phyloP scores from a whole-genome alignment of 2,888 invertebrate genomes.

The Branchipolynoe longqiensis region DNA sequence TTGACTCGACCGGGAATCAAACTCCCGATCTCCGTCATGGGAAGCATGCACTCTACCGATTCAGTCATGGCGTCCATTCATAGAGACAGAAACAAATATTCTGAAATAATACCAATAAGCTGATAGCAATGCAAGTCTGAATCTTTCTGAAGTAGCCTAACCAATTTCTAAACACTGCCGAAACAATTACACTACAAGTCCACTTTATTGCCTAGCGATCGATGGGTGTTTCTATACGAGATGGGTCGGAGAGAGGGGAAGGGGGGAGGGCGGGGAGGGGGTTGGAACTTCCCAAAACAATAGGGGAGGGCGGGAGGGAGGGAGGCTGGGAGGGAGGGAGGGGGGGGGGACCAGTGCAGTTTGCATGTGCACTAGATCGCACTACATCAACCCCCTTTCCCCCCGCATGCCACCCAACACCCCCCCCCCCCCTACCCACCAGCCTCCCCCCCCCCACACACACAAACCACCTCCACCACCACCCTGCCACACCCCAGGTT shows the following conservation, averaged over 20 bases:
- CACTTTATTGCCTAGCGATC: conserved; percentile 16
- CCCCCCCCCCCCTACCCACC: neutral
- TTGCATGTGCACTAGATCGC: neutral
- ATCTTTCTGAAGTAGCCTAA: too few relatives aligned
- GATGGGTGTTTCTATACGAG: too few relatives aligned
- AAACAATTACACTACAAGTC: conserved; percentile 8
- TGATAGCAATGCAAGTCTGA: too few relatives aligned
- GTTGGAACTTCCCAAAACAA: conserved; percentile 17
- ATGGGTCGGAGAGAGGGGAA: too few relatives aligned
- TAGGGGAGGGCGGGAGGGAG: neutral
- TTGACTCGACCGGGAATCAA: too few relatives aligned
- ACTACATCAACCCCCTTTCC: neutral
- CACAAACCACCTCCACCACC: neutral
- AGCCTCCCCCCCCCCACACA: conserved; percentile 4
- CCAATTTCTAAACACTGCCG: conserved; percentile 12
- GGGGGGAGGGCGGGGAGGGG: neutral
- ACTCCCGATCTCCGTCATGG: too few relatives aligned
- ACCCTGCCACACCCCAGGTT: conserved; percentile 28
- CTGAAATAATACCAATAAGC: too few relatives aligned
- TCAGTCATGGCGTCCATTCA: too few relatives aligned
- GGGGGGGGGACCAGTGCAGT: neutral
- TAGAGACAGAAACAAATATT: too few relatives aligned
- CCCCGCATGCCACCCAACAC: conserved; percentile 30
- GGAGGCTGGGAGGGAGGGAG: conserved; percentile 21
- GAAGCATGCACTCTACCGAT: too few relatives aligned